Evolutionary conservation across 2,797 vertebrate species (phyloP).

Genomic region (Prionace glauca): DNA sequence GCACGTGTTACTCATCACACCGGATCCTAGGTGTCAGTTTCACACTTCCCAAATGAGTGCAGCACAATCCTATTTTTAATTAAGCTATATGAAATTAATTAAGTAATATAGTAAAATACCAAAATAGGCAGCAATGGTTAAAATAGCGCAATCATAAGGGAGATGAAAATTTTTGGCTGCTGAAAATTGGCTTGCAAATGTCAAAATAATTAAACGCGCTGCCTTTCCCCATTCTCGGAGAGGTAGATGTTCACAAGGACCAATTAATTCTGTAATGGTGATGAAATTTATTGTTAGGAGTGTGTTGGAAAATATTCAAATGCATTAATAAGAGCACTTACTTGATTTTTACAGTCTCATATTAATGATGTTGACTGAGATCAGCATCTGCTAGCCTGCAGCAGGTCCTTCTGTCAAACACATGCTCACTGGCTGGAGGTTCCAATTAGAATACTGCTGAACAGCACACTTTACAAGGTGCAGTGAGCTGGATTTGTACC

Average conservation of each 20-base stretch:
- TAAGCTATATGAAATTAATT: not conserved
- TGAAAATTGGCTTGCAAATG: conserved; percentile 40
- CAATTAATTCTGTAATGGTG: conserved; percentile 43
- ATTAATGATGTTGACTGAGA: conserved; percentile 25
- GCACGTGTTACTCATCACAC: not conserved
- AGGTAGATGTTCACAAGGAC: conserved; percentile 41
- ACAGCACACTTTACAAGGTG: not conserved
- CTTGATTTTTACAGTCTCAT: conserved; percentile 43
- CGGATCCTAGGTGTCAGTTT: not conserved
- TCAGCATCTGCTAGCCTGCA: not conserved
- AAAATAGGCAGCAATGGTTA: conserved; percentile 26
- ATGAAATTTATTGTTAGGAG: conserved; percentile 45
- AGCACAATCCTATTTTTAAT: not conserved
- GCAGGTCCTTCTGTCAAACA: not conserved
- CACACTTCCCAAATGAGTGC: not conserved
- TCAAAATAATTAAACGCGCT: conserved; percentile 44
- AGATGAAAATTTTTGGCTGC: not conserved
- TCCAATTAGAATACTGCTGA: conserved; percentile 26
- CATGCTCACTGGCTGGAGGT: not conserved
- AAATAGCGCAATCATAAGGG: not conserved
- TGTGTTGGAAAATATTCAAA: conserved; percentile 43
- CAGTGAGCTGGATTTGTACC: not conserved
- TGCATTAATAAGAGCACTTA: conserved; percentile 46
- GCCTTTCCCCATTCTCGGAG: conserved; percentile 38
- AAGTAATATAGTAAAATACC: not conserved